These are phyloP conservation scores for Pseudonaja textilis DNA, from an alignment of 2,113 vertebrate genomes.

Conservation along the genomic window DNA sequence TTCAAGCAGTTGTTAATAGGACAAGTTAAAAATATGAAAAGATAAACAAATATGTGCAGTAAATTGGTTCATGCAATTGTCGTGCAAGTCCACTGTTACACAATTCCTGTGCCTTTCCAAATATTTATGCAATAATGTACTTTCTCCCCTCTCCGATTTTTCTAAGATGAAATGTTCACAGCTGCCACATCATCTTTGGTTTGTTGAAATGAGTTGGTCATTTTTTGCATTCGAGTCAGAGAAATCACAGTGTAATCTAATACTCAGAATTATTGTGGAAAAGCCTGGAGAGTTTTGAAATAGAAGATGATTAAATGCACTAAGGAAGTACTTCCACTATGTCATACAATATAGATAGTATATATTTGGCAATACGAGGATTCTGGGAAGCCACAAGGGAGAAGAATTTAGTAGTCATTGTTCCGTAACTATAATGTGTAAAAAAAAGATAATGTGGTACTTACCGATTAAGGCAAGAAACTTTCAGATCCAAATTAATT, in stretches of 20 bases:
- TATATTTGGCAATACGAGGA: background rate
- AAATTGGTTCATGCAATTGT: conserved; percentile 30
- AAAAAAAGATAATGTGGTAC: background rate
- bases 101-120: conserved; percentile 47
- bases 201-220: background rate
- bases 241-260: background rate
- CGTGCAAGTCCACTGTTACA: conserved; percentile 35
- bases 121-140: conserved; percentile 39
- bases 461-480: conserved; percentile 19
- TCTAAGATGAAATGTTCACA: background rate
- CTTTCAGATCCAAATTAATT: background rate
- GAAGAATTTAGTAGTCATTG: background rate
- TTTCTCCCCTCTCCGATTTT: background rate
- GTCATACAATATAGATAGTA: background rate
- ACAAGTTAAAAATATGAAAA: background rate
- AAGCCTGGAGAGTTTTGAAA: background rate
- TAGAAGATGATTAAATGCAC: conserved; percentile 12
- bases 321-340: background rate
- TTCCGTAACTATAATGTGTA: fast-evolving
- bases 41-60: background rate
- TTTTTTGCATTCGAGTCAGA: conserved; percentile 1
- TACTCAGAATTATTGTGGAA: background rate
- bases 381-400: background rate
- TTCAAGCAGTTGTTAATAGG: background rate
- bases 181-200: background rate